These are phyloP conservation scores for Neelides folsomi DNA, from an alignment of 2,888 invertebrate species.

Conservation along the genomic window DNA sequence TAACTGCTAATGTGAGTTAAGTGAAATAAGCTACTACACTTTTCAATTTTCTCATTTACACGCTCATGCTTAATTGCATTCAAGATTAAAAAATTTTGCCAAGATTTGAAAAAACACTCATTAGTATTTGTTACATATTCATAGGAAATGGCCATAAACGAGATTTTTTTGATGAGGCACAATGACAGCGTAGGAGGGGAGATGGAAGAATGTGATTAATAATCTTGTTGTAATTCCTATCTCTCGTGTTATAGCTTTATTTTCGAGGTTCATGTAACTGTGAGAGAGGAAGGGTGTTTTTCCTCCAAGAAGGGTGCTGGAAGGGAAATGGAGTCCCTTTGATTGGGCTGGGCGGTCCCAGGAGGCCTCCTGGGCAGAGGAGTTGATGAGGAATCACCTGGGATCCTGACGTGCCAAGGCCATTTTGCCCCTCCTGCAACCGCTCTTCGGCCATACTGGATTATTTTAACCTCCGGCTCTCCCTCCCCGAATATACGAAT, in stretches of 20 bases:
- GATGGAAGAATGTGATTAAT: too few relatives aligned
- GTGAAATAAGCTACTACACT: background rate
- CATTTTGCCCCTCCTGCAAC: constrained; percentile 16
- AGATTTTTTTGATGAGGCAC: too few relatives aligned
- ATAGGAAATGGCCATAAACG: too few relatives aligned
- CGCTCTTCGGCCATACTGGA: constrained; percentile 11
- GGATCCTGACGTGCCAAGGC: constrained; percentile 16
- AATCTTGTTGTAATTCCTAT: background rate
- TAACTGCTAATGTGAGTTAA: too few relatives aligned
- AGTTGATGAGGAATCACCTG: constrained; percentile 14
- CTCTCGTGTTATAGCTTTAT: background rate
- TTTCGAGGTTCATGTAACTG: background rate
- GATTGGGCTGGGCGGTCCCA: constrained; percentile 17
- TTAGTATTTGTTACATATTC: too few relatives aligned
- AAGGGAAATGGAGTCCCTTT: constrained; percentile 11
- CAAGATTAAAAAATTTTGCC: too few relatives aligned
- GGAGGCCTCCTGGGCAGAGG: constrained; percentile 14
- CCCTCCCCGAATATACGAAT: background rate
- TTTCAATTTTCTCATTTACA: background rate
- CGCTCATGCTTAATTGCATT: background rate
- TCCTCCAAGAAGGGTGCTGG: background rate
- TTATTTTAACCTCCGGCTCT: background rate
- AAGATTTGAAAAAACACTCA: too few relatives aligned
- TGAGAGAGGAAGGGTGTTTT: background rate
- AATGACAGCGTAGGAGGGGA: too few relatives aligned